These are phyloP conservation scores for Syngnathoides biaculeatus DNA, from an alignment of 2,113 vertebrate genomes.

Conservation along the genomic window DNA sequence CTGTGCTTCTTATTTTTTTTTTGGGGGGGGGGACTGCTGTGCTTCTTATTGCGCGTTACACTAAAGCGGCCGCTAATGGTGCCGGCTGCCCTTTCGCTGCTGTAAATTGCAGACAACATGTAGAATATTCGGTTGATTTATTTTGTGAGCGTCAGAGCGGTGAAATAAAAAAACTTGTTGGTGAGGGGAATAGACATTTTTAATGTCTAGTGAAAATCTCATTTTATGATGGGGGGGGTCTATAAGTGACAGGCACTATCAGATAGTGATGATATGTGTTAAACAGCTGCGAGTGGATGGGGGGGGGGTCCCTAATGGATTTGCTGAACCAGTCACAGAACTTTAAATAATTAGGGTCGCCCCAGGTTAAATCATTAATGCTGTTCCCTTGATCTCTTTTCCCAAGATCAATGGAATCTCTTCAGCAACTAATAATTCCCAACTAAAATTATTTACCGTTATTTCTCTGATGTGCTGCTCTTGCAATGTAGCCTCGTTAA, in stretches of 20 bases:
- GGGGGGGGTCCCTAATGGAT: neutral
- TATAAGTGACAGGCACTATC: neutral
- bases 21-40: conserved; percentile 4
- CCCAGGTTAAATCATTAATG: neutral
- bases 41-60: conserved; percentile 1
- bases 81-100: conserved; percentile 14
- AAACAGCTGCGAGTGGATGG: neutral
- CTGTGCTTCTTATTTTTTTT: neutral
- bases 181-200: neutral
- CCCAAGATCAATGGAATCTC: neutral
- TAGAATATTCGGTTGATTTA: conserved; percentile 10
- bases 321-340: neutral
- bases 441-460: neutral
- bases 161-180: neutral
- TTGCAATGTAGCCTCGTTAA: neutral
- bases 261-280: neutral
- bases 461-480: neutral
- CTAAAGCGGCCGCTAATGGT: conserved; percentile 24
- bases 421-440: neutral
- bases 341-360: conserved; percentile 6
- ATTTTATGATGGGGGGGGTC: neutral
- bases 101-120: conserved; percentile 8
- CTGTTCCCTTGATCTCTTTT: conserved; percentile 1
- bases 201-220: neutral
- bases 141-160: conserved; percentile 2